Conservation (phyloP, 2,113 vertebrate species). For the Eptesicus fuscus region DNA sequence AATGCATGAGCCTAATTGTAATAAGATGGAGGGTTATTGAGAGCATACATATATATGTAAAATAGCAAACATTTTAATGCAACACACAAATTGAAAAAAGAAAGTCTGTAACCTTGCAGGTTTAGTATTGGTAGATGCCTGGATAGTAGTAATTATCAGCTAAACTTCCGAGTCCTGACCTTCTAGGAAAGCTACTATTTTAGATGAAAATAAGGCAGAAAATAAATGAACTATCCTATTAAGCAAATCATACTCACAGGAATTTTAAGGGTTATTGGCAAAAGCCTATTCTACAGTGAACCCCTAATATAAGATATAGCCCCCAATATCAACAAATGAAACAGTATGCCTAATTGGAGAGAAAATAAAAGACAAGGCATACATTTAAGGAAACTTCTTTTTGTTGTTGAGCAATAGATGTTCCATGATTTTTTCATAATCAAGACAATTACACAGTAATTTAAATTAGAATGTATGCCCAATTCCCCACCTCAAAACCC, state of each 20-base stretch:
- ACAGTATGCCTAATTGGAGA: slow-evolving; percentile 18
- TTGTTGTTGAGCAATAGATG: slow-evolving; percentile 71
- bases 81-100: not conserved
- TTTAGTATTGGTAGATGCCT: slow-evolving; percentile 35
- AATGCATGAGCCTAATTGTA: not conserved
- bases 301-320: not conserved
- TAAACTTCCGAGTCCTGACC: slow-evolving; percentile 59
- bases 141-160: slow-evolving; percentile 36
- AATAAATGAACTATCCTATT: slow-evolving; percentile 36
- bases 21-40: not conserved
- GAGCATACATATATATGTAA: not conserved
- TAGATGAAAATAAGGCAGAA: slow-evolving; percentile 54
- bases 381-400: slow-evolving; percentile 58
- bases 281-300: slow-evolving; percentile 1
- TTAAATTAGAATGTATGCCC: slow-evolving; percentile 83
- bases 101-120: not conserved
- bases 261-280: slow-evolving; percentile 46
- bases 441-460: slow-evolving; percentile 82
- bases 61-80: not conserved
- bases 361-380: slow-evolving; percentile 37
- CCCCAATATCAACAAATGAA: slow-evolving; percentile 51
- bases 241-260: slow-evolving; percentile 24
- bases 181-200: slow-evolving; percentile 61
- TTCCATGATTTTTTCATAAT: slow-evolving; percentile 70
- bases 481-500: slow-evolving; percentile 80